phyloP scores from a whole-genome alignment of 1,140 invertebrate genomes.

The Hyles euphorbiae region DNA sequence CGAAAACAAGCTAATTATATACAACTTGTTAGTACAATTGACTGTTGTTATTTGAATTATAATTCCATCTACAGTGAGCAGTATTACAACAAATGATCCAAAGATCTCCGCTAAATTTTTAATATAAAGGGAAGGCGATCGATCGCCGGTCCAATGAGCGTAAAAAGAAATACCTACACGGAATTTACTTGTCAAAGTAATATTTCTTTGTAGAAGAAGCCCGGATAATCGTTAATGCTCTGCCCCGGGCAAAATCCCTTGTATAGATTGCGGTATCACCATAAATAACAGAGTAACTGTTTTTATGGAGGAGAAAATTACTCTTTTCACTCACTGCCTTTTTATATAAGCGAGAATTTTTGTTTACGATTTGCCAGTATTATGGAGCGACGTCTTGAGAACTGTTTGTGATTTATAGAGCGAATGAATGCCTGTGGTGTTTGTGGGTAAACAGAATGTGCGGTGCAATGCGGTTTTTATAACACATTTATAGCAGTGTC shows the following conservation, averaged over 20 bases:
- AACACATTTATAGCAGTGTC: too few species aligned
- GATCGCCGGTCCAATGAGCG: slow-evolving; percentile 23
- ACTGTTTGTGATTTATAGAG: too few species aligned
- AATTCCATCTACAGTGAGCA: too few species aligned
- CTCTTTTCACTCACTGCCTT: slow-evolving; percentile 62
- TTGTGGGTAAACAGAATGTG: too few species aligned
- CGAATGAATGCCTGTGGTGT: too few species aligned
- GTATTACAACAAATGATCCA: too few species aligned
- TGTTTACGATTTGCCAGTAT: slow-evolving; percentile 30
- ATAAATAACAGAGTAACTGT: slow-evolving; percentile 67
- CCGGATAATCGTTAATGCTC: slow-evolving; percentile 62
- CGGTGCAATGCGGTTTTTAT: too few species aligned
- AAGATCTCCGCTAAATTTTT: background rate
- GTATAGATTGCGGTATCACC: slow-evolving; percentile 65
- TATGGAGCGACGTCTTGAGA: too few species aligned
- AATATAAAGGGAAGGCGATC: background rate
- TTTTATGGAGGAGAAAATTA: slow-evolving; percentile 69
- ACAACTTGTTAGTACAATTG: too few species aligned
- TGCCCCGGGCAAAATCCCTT: slow-evolving; percentile 54
- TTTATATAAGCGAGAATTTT: slow-evolving; percentile 42
- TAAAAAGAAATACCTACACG: slow-evolving; percentile 38
- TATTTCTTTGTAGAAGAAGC: slow-evolving; percentile 56
- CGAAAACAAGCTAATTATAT: too few species aligned
- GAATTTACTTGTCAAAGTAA: slow-evolving; percentile 62
- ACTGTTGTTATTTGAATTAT: too few species aligned